Evolutionary conservation across 2,888 invertebrate species (phyloP).

Genomic region (Spisula solida): DNA sequence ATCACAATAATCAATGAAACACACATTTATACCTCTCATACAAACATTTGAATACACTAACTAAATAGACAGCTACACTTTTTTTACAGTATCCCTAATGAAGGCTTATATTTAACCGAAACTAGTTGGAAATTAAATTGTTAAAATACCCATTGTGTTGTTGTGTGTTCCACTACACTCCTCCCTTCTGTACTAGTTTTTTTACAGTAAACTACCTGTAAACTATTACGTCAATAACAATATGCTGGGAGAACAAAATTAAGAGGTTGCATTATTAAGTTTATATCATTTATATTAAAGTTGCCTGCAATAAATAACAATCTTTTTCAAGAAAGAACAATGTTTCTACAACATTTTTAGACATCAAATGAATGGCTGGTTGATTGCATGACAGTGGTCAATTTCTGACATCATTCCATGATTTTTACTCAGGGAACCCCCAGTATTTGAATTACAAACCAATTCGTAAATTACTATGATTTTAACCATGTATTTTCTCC

Average conservation of each 20-base stretch:
- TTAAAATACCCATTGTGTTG: too few relatives aligned
- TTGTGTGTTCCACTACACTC: too few relatives aligned
- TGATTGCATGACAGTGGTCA: not conserved
- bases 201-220: conserved; percentile 34
- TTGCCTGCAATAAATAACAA: not conserved
- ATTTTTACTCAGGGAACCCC: too few relatives aligned
- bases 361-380: not conserved
- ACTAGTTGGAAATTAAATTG: too few relatives aligned
- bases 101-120: too few relatives aligned
- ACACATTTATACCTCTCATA: conserved; percentile 26
- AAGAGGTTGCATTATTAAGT: not conserved
- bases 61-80: conserved; percentile 40
- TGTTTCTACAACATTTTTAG: not conserved
- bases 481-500: too few relatives aligned
- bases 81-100: not conserved
- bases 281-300: not conserved
- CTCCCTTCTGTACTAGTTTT: too few relatives aligned
- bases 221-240: not conserved
- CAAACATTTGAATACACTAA: conserved; percentile 19
- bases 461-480: too few relatives aligned
- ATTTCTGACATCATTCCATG: not conserved
- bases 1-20: conserved; percentile 19
- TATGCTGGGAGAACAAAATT: conserved; percentile 1
- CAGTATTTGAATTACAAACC: too few relatives aligned
- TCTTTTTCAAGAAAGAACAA: not conserved